Evolutionary conservation across 2,113 vertebrate genomes (phyloP).

Genomic region (Gadus macrocephalus): DNA sequence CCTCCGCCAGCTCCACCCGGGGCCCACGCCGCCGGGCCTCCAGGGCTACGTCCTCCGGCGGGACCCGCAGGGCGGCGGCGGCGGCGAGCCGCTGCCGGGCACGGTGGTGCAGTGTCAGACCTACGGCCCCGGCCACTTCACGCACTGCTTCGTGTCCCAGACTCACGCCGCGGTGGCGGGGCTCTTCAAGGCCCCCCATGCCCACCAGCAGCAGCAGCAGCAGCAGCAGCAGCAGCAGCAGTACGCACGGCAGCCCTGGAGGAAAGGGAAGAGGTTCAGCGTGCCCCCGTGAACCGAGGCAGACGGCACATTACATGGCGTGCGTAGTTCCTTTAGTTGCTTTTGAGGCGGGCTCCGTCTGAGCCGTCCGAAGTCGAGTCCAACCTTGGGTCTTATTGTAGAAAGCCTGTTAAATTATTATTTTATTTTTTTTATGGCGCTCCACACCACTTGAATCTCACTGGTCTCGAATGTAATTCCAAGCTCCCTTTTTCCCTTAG

Average conservation of each 20-base stretch:
- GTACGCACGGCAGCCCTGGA: too few species aligned
- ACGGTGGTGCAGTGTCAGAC: too few species aligned
- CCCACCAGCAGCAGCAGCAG: slow-evolving; percentile 47
- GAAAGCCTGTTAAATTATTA: too few species aligned
- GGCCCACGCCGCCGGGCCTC: slow-evolving; percentile 56
- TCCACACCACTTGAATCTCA: too few species aligned
- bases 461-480: too few species aligned
- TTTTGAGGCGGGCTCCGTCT: too few species aligned
- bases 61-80: slow-evolving; percentile 25
- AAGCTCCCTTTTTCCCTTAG: too few species aligned
- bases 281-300: background rate
- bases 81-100: slow-evolving; percentile 20
- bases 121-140: slow-evolving; percentile 39
- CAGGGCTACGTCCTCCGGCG: slow-evolving; percentile 32
- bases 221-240: slow-evolving; percentile 36
- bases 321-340: too few species aligned
- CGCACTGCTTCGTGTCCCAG: slow-evolving; percentile 42
- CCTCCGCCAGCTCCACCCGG: slow-evolving; percentile 57
- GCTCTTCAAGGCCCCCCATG: slow-evolving; percentile 81
- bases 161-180: slow-evolving; percentile 64
- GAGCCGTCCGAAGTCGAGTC: too few species aligned
- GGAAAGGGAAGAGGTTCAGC: background rate
- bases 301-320: background rate
- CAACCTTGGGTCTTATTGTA: too few species aligned
- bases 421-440: too few species aligned